Conservation (phyloP, 2,797 vertebrate species). For the Artibeus jamaicensis region DNA sequence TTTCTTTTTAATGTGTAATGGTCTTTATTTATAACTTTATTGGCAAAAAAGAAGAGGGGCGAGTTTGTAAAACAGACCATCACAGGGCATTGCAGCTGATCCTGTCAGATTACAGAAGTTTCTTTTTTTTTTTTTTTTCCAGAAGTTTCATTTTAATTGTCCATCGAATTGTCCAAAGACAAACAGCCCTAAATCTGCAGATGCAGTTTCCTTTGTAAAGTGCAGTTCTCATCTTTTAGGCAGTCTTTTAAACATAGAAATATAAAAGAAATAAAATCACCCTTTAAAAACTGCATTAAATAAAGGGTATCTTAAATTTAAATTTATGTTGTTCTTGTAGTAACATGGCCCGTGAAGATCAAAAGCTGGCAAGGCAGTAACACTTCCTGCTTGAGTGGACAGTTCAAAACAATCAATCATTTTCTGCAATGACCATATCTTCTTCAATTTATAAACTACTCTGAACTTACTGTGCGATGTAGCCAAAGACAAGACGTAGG, state of each 20-base stretch:
- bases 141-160: constrained; percentile 69
- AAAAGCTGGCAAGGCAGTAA: constrained; percentile 75
- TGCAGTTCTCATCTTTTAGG: constrained; percentile 65
- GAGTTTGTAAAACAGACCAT: constrained; percentile 79
- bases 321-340: constrained; percentile 69
- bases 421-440: neutral
- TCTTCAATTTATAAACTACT: constrained; percentile 72
- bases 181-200: constrained; percentile 72
- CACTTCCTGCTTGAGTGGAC: constrained; percentile 70
- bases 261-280: constrained; percentile 75
- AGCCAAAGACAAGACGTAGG: constrained; percentile 75
- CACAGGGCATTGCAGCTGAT: constrained; percentile 70
- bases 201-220: constrained; percentile 68
- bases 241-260: constrained; percentile 71
- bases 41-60: constrained; percentile 79
- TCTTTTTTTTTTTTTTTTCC: too few species aligned
- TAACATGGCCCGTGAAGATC: constrained; percentile 70
- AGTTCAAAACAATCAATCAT: constrained; percentile 54
- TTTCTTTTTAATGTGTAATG: constrained; percentile 72
- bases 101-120: constrained; percentile 59
- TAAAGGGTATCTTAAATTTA: constrained; percentile 51
- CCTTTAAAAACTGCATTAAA: constrained; percentile 70
- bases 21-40: constrained; percentile 86
- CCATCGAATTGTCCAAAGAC: constrained; percentile 73
- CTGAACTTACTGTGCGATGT: constrained; percentile 79